These are phyloP conservation scores for Chaunax sp. DNA, from an alignment of 2,797 vertebrate genomes.

Conservation along the genomic window DNA sequence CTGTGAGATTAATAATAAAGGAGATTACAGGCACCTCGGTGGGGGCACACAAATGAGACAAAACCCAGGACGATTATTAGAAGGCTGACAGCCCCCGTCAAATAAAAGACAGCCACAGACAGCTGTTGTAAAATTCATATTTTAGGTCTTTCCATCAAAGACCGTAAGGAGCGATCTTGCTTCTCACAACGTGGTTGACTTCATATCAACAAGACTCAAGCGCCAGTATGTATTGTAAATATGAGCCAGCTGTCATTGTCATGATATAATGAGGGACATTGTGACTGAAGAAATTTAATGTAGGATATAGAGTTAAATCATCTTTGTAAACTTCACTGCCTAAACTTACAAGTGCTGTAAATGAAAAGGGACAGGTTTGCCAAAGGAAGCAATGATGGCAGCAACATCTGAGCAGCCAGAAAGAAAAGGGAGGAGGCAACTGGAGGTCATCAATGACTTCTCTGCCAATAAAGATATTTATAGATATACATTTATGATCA, in stretches of 20 bases:
- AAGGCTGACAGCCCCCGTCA: slow-evolving; percentile 69
- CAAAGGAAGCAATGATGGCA: slow-evolving; percentile 14
- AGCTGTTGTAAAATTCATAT: slow-evolving; percentile 81
- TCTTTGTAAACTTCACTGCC: slow-evolving; percentile 29
- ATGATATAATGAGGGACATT: slow-evolving; percentile 58
- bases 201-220: slow-evolving; percentile 46
- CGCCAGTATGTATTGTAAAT: slow-evolving; percentile 13
- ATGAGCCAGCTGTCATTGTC: slow-evolving; percentile 47
- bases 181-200: slow-evolving; percentile 43
- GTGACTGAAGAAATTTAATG: slow-evolving; percentile 19
- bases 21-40: slow-evolving; percentile 81
- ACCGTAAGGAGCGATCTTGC: slow-evolving; percentile 39
- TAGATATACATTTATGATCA: slow-evolving; percentile 10
- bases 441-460: slow-evolving; percentile 30
- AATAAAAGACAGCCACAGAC: slow-evolving; percentile 73
- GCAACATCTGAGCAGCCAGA: slow-evolving; percentile 11
- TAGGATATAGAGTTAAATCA: slow-evolving; percentile 35
- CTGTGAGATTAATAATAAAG: slow-evolving; percentile 83
- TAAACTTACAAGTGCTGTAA: slow-evolving; percentile 23
- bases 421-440: slow-evolving; percentile 19
- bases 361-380: slow-evolving; percentile 21
- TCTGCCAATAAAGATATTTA: slow-evolving; percentile 12
- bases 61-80: slow-evolving; percentile 81
- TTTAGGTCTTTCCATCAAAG: slow-evolving; percentile 77
- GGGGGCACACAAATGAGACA: slow-evolving; percentile 77